Evolutionary conservation across 1,140 invertebrate species (phyloP).

Genomic region (Lordiphosa mommai): DNA sequence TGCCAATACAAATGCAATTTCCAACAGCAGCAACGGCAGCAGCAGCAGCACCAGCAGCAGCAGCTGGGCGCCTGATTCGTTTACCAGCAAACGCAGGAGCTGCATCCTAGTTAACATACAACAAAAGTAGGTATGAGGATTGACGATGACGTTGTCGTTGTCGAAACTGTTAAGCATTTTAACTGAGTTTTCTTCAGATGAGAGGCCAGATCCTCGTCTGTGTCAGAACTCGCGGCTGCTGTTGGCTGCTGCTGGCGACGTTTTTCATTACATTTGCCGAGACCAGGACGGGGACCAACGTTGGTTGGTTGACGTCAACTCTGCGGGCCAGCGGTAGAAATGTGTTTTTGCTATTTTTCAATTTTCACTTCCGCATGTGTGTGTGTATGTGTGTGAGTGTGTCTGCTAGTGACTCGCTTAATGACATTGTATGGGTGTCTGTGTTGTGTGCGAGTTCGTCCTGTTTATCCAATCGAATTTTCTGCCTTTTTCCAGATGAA

Average conservation of each 20-base stretch:
- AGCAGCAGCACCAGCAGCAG: not conserved
- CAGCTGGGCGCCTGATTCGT: not conserved
- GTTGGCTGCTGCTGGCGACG: conserved; percentile 49
- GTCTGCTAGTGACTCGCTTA: conserved; percentile 51
- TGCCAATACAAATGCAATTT: conserved; percentile 78
- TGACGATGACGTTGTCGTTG: conserved; percentile 41
- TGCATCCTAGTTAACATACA: conserved; percentile 42
- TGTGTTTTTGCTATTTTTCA: conserved; percentile 77
- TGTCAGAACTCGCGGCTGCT: conserved; percentile 9
- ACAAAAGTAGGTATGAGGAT: not conserved
- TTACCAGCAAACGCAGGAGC: conserved; percentile 2
- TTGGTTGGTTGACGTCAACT: conserved; percentile 14
- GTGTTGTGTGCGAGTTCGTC: conserved; percentile 22
- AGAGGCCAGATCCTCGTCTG: conserved; percentile 19
- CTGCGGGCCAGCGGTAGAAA: conserved; percentile 33
- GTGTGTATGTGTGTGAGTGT: conserved; percentile 7
- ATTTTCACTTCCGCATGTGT: conserved; percentile 63
- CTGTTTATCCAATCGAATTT: conserved; percentile 78
- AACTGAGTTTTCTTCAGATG: conserved; percentile 67
- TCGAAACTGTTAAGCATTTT: conserved; percentile 70
- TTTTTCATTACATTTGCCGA: conserved; percentile 70
- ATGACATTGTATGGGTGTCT: conserved; percentile 56
- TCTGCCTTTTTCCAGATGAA: conserved; percentile 83
- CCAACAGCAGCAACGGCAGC: conserved; percentile 23
- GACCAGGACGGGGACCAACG: conserved; percentile 4